Evolutionary conservation across 2,888 invertebrate genomes (phyloP), one percentile per base, ranked within the genome.

Genomic region (Hypsopygia costalis): DNA sequence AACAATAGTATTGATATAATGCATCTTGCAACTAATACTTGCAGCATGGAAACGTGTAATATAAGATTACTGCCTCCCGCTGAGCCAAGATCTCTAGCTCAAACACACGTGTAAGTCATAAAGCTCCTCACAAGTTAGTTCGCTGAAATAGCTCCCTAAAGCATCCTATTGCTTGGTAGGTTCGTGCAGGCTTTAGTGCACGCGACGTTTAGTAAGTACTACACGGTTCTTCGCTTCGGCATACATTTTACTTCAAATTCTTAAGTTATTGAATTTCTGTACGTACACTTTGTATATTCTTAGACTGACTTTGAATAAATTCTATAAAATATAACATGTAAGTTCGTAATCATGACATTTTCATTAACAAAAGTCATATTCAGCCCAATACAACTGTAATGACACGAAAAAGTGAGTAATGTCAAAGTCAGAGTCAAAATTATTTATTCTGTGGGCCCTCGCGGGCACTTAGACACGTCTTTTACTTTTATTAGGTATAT

Each of bases 191-290:
- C 52, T 55, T 49, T 48, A 52, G 44, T 53, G 56, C 45, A 52
- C 50, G 57, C 50, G 22, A 25, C 20, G 47, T 55, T 55, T 51
- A 46, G 46, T 46, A 45, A 12, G 44, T 55, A 25, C 25, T 25
- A 62, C 62, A 62, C 39, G 59, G 49, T 56, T 62, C 47, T 54
- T 57, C 53, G 52, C 59, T 68, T 55, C 44, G 38, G 49, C 44
- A 48, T 50, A 46, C 42, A 52, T 49, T 53, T 25, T 31, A 6
- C 32, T 31, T 39, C 11, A 12, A 8, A 20, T 34, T 31, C 31
- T 3, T 7, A 22, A 10, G 34, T 28, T 12, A 27, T 36, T 11
- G 11, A 12, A 3, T 25, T 10, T 22, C n/a, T 22, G 34, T 22
- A 31, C 31, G 11, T 31, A 11, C 7, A n/a, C n/a, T 6, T n/a